Evolutionary conservation across 1,140 invertebrate species (phyloP).

Genomic region (Caenorhabditis briggsae): DNA sequence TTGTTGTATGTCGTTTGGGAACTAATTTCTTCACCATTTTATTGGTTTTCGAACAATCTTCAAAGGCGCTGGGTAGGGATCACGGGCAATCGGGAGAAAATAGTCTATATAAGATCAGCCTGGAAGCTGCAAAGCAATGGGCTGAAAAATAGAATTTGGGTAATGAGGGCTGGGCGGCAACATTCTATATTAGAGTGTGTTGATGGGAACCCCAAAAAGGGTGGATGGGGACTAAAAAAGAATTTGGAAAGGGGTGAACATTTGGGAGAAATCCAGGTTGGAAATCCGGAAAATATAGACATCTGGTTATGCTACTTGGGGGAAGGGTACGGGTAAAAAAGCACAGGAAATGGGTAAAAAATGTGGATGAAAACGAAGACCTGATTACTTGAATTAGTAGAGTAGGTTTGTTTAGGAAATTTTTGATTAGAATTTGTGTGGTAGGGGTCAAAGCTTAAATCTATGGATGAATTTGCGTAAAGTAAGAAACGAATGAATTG

Average conservation of each 20-base stretch:
- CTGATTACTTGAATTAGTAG: conserved; percentile 55
- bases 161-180: conserved; percentile 9
- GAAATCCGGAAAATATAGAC: conserved; percentile 2
- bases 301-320: conserved; percentile 21
- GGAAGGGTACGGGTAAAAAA: conserved; percentile 15
- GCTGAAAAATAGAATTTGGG: conserved; percentile 13
- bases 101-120: conserved; percentile 46
- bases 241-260: not conserved
- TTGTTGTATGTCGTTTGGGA: not conserved
- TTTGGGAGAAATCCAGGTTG: not conserved
- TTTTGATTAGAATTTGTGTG: conserved; percentile 46
- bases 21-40: conserved; percentile 1
- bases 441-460: conserved; percentile 25
- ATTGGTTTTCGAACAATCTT: conserved; percentile 52
- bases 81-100: conserved; percentile 6
- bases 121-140: not conserved
- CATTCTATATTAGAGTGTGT: conserved; percentile 51
- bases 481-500: not conserved
- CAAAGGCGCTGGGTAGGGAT: not conserved
- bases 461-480: conserved; percentile 13
- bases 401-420: not conserved
- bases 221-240: not conserved
- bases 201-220: not conserved
- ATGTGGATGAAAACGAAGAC: conserved; percentile 37
- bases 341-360: conserved; percentile 30